Percentiles rank a stretch among this genome's conserved stretches.
These are phyloP conservation scores for Ganaspis sp. DNA, from an alignment of 1,140 invertebrate species.

Conservation along the genomic window DNA sequence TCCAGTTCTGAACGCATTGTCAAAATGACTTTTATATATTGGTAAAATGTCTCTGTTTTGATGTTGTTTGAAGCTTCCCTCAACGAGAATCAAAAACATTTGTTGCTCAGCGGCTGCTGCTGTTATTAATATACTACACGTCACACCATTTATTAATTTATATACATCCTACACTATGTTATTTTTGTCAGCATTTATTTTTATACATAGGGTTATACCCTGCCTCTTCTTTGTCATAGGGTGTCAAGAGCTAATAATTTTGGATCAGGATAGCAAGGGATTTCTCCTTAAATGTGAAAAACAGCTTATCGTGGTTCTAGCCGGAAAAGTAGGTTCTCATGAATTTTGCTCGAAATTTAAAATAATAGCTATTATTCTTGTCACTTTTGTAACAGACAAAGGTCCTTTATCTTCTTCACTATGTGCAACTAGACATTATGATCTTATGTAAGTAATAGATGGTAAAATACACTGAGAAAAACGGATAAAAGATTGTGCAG, in stretches of 20 bases:
- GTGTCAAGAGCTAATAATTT: neutral
- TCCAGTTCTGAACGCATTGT: slow-evolving; percentile 56
- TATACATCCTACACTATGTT: slow-evolving; percentile 49
- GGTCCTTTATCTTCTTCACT: too few relatives aligned
- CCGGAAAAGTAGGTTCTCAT: too few relatives aligned
- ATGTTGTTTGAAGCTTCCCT: slow-evolving; percentile 55
- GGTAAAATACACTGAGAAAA: too few relatives aligned
- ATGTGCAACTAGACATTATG: too few relatives aligned
- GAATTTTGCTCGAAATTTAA: too few relatives aligned
- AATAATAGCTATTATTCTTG: too few relatives aligned
- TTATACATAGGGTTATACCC: slow-evolving; percentile 48
- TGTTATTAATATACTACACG: slow-evolving; percentile 54
- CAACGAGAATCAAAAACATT: slow-evolving; percentile 49
- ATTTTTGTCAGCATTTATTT: slow-evolving; percentile 51
- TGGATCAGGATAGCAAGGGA: neutral
- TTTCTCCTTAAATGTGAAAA: too few relatives aligned
- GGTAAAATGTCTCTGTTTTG: slow-evolving; percentile 50
- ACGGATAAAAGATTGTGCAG: too few relatives aligned
- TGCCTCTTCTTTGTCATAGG: neutral
- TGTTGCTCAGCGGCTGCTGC: slow-evolving; percentile 60
- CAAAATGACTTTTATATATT: slow-evolving; percentile 50
- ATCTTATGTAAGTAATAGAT: too few relatives aligned
- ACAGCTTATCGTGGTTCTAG: too few relatives aligned
- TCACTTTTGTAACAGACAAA: too few relatives aligned
- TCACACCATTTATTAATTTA: slow-evolving; percentile 43